phyloP scores from a whole-genome alignment of 2,888 invertebrate genomes.

The Gastrophysa polygoni region DNA sequence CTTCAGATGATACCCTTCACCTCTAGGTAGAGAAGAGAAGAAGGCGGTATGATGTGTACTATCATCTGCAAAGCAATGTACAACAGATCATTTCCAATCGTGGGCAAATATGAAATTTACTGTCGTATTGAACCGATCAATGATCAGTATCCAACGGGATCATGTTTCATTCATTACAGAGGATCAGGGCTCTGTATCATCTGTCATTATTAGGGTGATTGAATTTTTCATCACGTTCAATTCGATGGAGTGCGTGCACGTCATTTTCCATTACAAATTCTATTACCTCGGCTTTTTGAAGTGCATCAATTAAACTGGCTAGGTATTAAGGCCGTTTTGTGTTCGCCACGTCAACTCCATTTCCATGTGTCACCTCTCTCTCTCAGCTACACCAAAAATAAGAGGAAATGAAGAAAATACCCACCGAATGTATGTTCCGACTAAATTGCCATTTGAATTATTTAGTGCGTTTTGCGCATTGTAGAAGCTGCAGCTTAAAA shows the following conservation, averaged over 20 bases:
- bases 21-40: no score
- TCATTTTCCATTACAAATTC: neutral
- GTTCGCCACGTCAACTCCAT: neutral
- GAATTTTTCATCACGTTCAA: neutral
- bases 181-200: no score
- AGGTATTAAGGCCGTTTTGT: neutral
- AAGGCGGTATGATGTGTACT: no score
- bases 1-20: no score
- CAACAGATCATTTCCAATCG: no score
- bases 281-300: neutral
- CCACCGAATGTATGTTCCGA: slow-evolving; percentile 4
- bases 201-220: neutral
- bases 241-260: neutral
- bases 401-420: slow-evolving; percentile 3
- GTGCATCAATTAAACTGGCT: neutral
- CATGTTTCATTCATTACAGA: no score
- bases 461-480: slow-evolving; percentile 20
- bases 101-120: no score
- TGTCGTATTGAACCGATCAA: no score
- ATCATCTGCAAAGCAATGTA: no score
- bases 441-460: slow-evolving; percentile 24
- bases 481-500: slow-evolving; percentile 2
- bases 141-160: no score
- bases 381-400: neutral
- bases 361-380: neutral